A percentile compares a stretch with the other conserved stretches of the same genome.
These are phyloP conservation scores for Seriola dumerili DNA, from an alignment of 2,113 vertebrate genomes.

Conservation along the genomic window DNA sequence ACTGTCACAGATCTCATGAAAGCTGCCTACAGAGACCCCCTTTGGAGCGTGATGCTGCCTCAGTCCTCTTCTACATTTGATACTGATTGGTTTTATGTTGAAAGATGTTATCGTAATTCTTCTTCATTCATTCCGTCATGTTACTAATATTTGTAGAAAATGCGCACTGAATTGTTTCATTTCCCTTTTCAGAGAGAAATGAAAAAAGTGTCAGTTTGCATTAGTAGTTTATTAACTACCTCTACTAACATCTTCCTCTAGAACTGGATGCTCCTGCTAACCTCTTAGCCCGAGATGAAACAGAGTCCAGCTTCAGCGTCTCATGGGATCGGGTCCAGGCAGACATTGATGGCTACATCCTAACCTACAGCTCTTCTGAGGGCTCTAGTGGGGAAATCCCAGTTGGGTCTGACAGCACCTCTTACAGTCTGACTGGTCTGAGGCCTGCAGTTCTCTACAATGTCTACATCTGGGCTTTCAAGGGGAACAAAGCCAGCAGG, in stretches of 20 bases:
- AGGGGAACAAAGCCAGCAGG: constrained; percentile 80
- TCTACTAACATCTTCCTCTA: constrained; percentile 51
- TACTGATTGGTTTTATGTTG: neutral
- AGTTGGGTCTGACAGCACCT: constrained; percentile 76
- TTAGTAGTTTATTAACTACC: constrained; percentile 31
- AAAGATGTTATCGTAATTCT: neutral
- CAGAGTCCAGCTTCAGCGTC: constrained; percentile 80
- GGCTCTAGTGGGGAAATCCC: constrained; percentile 78
- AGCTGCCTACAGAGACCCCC: neutral
- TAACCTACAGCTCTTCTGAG: constrained; percentile 83
- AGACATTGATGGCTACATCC: constrained; percentile 84
- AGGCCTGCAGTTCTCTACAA: constrained; percentile 84
- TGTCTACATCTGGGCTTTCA: constrained; percentile 85
- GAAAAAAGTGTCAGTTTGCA: constrained; percentile 36
- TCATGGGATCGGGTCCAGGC: constrained; percentile 83
- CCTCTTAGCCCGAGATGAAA: constrained; percentile 70
- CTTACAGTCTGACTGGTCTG: constrained; percentile 77
- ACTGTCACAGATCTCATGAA: constrained; percentile 39
- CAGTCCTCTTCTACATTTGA: constrained; percentile 46
- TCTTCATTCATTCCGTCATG: neutral
- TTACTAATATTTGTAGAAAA: constrained; percentile 18
- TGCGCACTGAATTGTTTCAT: constrained; percentile 5
- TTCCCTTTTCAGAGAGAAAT: constrained; percentile 1
- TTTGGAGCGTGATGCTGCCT: constrained; percentile 43
- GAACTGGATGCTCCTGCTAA: constrained; percentile 71